A percentile compares a stretch with the other conserved stretches of the same genome.
phyloP scores from a whole-genome alignment of 2,797 vertebrate species.

The Hylomyscus alleni region DNA sequence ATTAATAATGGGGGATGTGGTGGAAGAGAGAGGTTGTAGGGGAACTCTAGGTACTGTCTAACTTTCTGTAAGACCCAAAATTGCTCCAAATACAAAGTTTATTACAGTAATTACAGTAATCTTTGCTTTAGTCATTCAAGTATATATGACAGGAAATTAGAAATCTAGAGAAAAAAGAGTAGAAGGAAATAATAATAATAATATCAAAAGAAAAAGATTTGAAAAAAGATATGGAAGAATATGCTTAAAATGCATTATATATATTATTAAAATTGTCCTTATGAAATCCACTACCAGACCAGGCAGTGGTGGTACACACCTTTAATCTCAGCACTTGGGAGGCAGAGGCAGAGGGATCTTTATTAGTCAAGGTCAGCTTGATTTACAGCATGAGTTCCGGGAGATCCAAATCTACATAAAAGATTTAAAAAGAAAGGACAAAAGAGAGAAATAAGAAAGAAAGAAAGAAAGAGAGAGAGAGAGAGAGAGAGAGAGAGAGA shows the following conservation, averaged over 20 bases:
- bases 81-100: not conserved
- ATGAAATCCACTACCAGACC: not conserved
- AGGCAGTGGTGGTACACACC: not conserved
- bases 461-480: too few relatives aligned
- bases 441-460: not conserved
- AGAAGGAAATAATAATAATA: not conserved
- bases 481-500: too few relatives aligned
- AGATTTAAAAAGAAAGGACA: not conserved
- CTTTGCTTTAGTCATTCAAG: not conserved
- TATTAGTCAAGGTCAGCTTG: not conserved
- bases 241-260: not conserved
- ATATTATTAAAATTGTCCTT: not conserved
- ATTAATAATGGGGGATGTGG: not conserved
- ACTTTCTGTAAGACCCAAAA: conserved; percentile 23
- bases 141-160: not conserved
- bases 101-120: not conserved
- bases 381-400: not conserved
- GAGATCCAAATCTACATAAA: not conserved
- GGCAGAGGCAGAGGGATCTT: not conserved
- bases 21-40: not conserved
- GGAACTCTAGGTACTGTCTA: not conserved
- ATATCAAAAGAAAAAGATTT: not conserved
- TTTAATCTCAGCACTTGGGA: not conserved
- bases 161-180: not conserved
- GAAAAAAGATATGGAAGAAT: not conserved